Conservation (phyloP, 1,140 invertebrate species). For the Heterodera carotae region DNA sequence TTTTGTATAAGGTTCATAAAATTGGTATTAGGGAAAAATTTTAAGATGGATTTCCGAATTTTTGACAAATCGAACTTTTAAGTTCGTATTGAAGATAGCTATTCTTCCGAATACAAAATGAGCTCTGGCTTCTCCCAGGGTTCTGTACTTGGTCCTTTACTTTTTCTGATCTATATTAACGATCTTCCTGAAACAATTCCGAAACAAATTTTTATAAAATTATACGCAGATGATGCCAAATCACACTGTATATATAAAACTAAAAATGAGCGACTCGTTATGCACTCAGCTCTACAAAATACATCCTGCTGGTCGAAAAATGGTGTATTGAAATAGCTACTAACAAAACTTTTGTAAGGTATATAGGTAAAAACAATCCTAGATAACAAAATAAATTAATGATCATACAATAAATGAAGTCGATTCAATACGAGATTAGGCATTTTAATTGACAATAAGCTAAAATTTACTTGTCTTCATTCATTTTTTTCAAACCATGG, state of each 20-base stretch:
- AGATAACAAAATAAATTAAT: not conserved
- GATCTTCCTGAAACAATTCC: not conserved
- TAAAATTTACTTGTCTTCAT: not conserved
- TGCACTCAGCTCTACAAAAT: not conserved
- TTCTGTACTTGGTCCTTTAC: conserved; percentile 1
- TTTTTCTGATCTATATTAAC: no score
- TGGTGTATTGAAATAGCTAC: no score
- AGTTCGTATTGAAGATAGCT: not conserved
- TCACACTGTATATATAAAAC: not conserved
- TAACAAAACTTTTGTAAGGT: not conserved
- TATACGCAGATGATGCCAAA: conserved; percentile 9
- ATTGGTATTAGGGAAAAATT: no score
- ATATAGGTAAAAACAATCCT: conserved; percentile 3
- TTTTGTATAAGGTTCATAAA: no score
- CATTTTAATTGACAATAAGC: not conserved
- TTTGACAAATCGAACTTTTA: not conserved
- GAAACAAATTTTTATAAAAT: not conserved
- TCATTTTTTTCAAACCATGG: no score
- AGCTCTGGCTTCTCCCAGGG: not conserved
- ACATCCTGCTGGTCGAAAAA: not conserved
- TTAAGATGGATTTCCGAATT: not conserved
- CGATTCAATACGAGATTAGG: not conserved
- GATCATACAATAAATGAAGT: not conserved
- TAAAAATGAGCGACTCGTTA: not conserved
- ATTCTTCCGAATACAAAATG: not conserved